Evolutionary conservation across 2,888 invertebrate genomes (phyloP).

Genomic region (Limnephilus lunatus): DNA sequence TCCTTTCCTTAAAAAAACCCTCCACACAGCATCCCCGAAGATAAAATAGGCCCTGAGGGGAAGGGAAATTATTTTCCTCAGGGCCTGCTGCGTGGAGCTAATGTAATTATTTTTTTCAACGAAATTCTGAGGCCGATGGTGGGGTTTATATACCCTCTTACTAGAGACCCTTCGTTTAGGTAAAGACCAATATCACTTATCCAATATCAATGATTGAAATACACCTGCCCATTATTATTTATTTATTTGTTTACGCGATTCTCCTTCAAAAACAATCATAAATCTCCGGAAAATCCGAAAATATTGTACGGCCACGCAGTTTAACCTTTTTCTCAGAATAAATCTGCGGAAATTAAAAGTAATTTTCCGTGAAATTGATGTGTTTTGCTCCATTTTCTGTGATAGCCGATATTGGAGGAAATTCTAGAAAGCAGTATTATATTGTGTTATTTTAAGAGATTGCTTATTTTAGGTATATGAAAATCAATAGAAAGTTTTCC

Average conservation of each 20-base stretch:
- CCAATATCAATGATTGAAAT: no score
- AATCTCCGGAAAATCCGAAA: neutral
- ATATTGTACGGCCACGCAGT: neutral
- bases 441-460: neutral
- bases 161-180: no score
- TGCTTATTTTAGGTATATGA: neutral
- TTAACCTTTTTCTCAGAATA: neutral
- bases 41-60: no score
- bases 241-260: neutral
- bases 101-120: no score
- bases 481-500: neutral
- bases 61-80: no score
- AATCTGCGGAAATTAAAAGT: neutral
- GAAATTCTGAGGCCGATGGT: no score
- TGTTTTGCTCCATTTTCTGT: neutral
- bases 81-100: no score
- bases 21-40: no score
- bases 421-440: neutral
- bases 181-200: no score
- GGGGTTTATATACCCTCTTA: no score
- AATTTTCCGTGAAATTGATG: neutral
- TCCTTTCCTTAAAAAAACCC: no score
- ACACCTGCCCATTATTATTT: neutral
- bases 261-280: neutral
- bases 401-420: neutral